Evolutionary conservation across 2,113 vertebrate species (phyloP), one percentile per base, ranked within the genome.

Genomic region (Regulus satrapa): DNA sequence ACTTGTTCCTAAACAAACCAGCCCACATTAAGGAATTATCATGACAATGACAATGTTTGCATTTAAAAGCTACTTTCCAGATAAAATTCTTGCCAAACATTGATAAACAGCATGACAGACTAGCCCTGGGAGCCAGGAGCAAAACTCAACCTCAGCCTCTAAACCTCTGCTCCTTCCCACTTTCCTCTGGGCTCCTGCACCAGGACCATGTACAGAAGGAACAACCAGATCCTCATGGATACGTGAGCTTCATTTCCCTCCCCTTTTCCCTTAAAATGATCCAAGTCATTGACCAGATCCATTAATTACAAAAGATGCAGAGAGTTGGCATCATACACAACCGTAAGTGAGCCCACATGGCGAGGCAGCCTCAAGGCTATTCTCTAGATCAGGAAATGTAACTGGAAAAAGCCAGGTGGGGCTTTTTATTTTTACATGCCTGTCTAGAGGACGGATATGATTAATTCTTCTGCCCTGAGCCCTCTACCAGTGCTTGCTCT

Each of bases 1-100:
- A 92, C 86, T 94, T 98, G 92, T 93, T 97, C 98, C 98, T 98
- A 81, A 63, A 85, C n/a, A 87, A 94, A 91, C 3, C 29, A 74
- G 25, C 26, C 13, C 71, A 67, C 41, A 49, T 75, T 78, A 86
- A 71, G 86, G 40, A 68, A 59, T 41, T 28, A 64, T 4, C 32
- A 69, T 6, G n/a, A 7, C 36, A 68, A 14, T 23, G 36, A 20
- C 7, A 62, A 46, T 9, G 10, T 36, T 56, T 43, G 18, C 55
- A 61, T 59, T 62, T 75, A 66, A 66, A 81, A 81, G 41, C 25
- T 49, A 31, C 24, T 79, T 76, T 75, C 51, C 73, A 38, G 25
- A 31, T 34, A 66, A 48, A 77, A 48, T 28, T 38, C 66, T 92
- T 81, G 66, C 62, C 66, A 68, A 76, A 71, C 11, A 36, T 32